Evolutionary conservation across 2,797 vertebrate species (phyloP), one percentile per base, ranked within the genome.

Genomic region (Mycteria americana): DNA sequence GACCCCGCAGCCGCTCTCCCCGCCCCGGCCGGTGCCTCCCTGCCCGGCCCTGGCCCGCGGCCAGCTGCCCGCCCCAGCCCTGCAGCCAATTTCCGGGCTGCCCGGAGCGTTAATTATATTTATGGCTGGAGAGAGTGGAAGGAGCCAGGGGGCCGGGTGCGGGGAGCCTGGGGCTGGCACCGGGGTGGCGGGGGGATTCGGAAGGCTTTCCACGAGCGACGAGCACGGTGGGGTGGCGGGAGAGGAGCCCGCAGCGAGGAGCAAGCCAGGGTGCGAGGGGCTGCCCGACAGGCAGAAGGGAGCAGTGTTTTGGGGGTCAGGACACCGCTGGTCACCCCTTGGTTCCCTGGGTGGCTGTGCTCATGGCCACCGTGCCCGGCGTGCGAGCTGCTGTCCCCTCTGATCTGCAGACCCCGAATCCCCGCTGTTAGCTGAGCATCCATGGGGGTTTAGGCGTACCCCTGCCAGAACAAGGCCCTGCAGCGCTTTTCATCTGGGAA

Each of bases 121-220:
- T 96, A 7, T 83, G 88, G 93, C 89, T 95, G 95, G 84, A 94
- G 68, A 54, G 86, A 78, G 82, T 93, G 93, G 85, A 95, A 69
- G 56, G 87, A 76, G 82, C 57, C 35, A 51, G 74, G 86, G 75
- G 35, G 39, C 68, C 5, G 33, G 30, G 63, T 25, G 16, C 1
- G 1, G 28, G 73, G 51, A 91, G 24, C 11, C 45, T 46, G 28
- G 21, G 30, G 51, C 51, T 63, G 74, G 65, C 43, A 74, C 23
- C 0, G 22, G 23, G 33, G 4, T 1, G 4, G n/a, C 11, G 5
- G 17, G 50, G 16, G 53, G 30, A 30, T 74, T 74, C 3, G 9
- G 62, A 43, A 85, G 79, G 6, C 0, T 81, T 78, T 67, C 48
- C 13, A 0, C 0, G 9, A 39, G 18, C 3, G 11, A 18, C 24